Percentiles rank a stretch among this genome's conserved stretches.
Evolutionary conservation across 2,797 vertebrate species (phyloP).

Genomic region (Enteromius afrohamiltoni): DNA sequence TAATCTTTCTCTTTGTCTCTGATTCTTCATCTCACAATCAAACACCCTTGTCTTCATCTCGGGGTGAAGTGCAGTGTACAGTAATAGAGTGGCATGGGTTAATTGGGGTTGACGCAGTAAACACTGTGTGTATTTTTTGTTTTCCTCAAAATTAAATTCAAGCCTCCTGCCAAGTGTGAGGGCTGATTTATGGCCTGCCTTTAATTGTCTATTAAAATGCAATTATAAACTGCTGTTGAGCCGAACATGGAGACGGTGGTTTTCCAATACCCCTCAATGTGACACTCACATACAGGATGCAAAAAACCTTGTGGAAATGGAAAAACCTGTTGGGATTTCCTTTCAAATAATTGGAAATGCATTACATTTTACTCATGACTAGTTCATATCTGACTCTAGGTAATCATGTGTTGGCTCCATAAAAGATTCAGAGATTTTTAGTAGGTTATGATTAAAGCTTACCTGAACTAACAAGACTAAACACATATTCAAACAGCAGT

Average conservation of each 20-base stretch:
- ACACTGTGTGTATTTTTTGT: conserved; percentile 70
- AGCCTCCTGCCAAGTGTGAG: conserved; percentile 70
- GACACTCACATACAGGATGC: conserved; percentile 38
- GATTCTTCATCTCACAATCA: conserved; percentile 20
- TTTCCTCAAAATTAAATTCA: conserved; percentile 74
- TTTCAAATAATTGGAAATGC: not conserved
- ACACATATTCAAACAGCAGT: not conserved
- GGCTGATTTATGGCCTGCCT: conserved; percentile 80
- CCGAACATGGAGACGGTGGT: conserved; percentile 59
- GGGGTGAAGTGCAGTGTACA: conserved; percentile 32
- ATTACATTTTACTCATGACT: not conserved
- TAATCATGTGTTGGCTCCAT: not conserved
- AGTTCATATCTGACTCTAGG: not conserved
- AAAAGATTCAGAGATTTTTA: not conserved
- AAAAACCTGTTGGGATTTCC: not conserved
- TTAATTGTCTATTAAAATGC: conserved; percentile 85
- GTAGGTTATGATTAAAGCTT: not conserved
- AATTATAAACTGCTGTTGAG: conserved; percentile 80
- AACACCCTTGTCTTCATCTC: conserved; percentile 1
- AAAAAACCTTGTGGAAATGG: conserved; percentile 12
- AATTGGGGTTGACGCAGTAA: conserved; percentile 75
- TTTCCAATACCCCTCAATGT: conserved; percentile 62
- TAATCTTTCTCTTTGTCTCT: conserved; percentile 5
- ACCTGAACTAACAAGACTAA: not conserved
- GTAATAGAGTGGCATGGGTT: conserved; percentile 72